Evolutionary conservation across 2,113 vertebrate genomes (phyloP), one percentile per base, ranked within the genome.

Genomic region (Coptodon bakossiorum): DNA sequence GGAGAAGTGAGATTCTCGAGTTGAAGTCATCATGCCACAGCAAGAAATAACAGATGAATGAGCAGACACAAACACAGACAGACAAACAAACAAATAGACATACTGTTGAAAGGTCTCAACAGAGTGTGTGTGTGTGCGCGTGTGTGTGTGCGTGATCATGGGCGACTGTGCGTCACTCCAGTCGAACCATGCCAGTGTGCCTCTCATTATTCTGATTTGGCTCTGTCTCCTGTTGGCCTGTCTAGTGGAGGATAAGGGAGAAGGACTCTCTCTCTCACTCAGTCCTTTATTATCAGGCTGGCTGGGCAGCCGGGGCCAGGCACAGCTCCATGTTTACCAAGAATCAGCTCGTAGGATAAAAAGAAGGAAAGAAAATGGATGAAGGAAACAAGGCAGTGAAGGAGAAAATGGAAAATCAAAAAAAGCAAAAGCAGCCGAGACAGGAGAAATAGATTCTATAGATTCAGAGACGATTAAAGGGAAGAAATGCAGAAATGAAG

Each of bases 131-230:
- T 73, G 71, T 84, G 78, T 34, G 79, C 83, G 89, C 12, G 78
- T 87, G 89, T 31, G 63, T 1, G 54, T 3, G n/a, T 2, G 54
- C 1, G 59, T 4, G 88, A 68, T 88, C 78, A 52, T 34, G 80
- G 68, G 88, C 83, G 87, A 89, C 88, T 94, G 91, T 94, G 94
- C 92, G 92, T 93, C 93, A 94, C 85, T 94, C 92, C 92, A 95
- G 91, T 94, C 84, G 57, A 87, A 89, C 91, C 92, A 91, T 92
- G 93, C 90, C 95, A 91, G 90, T 90, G 90, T 81, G 93, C 88
- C 68, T 93, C 96, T 96, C 96, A 96, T 96, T 96, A 96, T 95
- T 95, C 94, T 95, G 96, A 96, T 96, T 96, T 94, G 92, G 90
- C 92, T 89, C 82, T 86, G 89, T 92, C 88, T 95, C 86, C 91